Percentiles rank a stretch among this genome's conserved stretches.
These are phyloP conservation scores for Tenthredo distinguenda DNA, from an alignment of 2,888 invertebrate genomes.

Conservation along the genomic window DNA sequence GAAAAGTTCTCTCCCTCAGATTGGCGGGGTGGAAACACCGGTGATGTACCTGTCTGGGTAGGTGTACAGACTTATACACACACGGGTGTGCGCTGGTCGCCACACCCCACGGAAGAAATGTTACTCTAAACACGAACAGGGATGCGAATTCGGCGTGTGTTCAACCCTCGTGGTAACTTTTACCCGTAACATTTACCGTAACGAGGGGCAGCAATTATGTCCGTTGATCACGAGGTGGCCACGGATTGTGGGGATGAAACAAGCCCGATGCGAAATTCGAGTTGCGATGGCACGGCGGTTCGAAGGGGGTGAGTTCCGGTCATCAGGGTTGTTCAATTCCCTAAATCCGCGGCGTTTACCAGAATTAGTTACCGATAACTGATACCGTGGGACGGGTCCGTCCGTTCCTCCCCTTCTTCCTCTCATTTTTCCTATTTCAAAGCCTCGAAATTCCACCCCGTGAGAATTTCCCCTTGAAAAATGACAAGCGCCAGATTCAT, in stretches of 20 bases:
- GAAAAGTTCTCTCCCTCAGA: background rate
- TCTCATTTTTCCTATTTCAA: background rate
- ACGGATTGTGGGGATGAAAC: slow-evolving; percentile 17
- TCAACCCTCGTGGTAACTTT: slow-evolving; percentile 22
- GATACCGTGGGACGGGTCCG: background rate
- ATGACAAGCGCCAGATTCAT: background rate
- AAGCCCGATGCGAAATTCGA: background rate
- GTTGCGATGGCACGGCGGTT: background rate
- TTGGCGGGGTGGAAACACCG: background rate
- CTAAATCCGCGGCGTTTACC: background rate
- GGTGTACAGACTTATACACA: background rate
- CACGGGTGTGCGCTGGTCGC: too few relatives aligned
- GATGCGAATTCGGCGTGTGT: background rate
- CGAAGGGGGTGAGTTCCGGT: background rate
- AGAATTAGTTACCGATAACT: background rate
- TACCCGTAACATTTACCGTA: slow-evolving; percentile 34
- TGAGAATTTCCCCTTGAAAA: background rate
- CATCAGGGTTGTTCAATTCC: slow-evolving; percentile 12
- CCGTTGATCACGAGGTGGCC: slow-evolving; percentile 27
- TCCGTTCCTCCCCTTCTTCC: background rate
- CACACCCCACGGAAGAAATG: too few relatives aligned
- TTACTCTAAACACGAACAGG: background rate
- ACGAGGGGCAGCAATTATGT: slow-evolving; percentile 40
- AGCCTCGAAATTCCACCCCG: background rate
- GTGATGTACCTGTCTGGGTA: background rate